Conservation (phyloP, 2,888 invertebrate species). For the Tuta absoluta region DNA sequence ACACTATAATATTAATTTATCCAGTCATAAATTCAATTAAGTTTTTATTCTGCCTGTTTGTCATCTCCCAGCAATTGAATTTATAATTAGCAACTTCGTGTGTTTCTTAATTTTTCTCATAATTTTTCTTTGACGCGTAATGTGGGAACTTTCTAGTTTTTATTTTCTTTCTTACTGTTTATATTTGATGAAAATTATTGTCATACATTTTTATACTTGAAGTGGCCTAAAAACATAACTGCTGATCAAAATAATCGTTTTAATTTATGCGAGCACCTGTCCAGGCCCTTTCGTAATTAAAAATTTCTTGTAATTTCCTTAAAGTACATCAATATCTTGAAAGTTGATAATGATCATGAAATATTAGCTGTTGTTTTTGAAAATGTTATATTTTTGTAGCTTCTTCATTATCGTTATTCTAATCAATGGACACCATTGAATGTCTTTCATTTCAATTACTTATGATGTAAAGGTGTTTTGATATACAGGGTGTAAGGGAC, state of each 20-base stretch:
- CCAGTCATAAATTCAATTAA: slow-evolving; percentile 3
- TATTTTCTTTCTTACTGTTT: neutral
- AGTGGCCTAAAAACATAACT: slow-evolving; percentile 34
- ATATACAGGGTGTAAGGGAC: too few relatives aligned
- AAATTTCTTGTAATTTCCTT: slow-evolving; percentile 43
- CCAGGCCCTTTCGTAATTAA: slow-evolving; percentile 44
- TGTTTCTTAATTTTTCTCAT: neutral
- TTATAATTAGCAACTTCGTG: neutral
- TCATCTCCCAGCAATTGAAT: slow-evolving; percentile 8
- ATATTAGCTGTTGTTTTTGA: slow-evolving; percentile 18
- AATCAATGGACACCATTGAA: slow-evolving; percentile 5
- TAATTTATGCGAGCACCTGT: slow-evolving; percentile 57
- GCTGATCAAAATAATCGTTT: slow-evolving; percentile 40
- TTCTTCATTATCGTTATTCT: neutral
- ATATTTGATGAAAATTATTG: slow-evolving; percentile 37
- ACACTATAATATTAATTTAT: slow-evolving; percentile 8
- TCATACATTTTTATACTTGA: slow-evolving; percentile 40
- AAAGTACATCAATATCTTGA: slow-evolving; percentile 21
- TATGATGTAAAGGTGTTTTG: too few relatives aligned
- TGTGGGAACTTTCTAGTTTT: neutral
- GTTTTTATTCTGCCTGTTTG: neutral
- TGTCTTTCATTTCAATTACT: neutral
- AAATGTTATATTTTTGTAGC: slow-evolving; percentile 1
- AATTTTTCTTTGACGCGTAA: neutral
- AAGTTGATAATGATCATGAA: slow-evolving; percentile 19